phyloP scores from a whole-genome alignment of 1,140 invertebrate genomes.

The Drosophila punjabiensis region DNA sequence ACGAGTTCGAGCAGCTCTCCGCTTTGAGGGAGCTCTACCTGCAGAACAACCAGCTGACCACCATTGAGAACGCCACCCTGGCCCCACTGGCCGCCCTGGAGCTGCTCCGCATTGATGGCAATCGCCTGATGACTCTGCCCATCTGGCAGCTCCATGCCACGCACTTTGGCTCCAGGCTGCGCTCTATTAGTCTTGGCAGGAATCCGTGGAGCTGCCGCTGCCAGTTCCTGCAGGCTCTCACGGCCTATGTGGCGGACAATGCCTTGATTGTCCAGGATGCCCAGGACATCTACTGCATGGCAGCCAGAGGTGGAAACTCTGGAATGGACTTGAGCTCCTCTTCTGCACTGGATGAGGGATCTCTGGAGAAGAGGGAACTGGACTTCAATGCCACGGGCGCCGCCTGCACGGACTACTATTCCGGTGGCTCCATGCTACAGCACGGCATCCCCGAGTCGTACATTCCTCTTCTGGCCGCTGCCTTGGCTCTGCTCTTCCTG shows the following conservation, averaged over 20 bases:
- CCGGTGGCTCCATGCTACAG: slow-evolving; percentile 92
- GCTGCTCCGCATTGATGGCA: slow-evolving; percentile 93
- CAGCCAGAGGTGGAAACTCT: slow-evolving; percentile 88
- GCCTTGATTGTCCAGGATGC: slow-evolving; percentile 92
- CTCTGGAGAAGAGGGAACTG: slow-evolving; percentile 87
- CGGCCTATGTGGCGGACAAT: slow-evolving; percentile 93
- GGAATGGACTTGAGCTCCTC: slow-evolving; percentile 65
- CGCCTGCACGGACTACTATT: slow-evolving; percentile 93
- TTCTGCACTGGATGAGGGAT: not conserved
- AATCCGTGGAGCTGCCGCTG: slow-evolving; percentile 97
- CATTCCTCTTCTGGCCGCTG: slow-evolving; percentile 93
- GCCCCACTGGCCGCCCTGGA: slow-evolving; percentile 91
- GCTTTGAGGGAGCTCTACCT: slow-evolving; percentile 94
- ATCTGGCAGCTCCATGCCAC: slow-evolving; percentile 91
- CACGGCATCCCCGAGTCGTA: slow-evolving; percentile 94
- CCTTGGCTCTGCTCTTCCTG: slow-evolving; percentile 90
- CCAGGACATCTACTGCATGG: slow-evolving; percentile 92
- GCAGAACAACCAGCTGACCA: slow-evolving; percentile 93
- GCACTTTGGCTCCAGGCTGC: slow-evolving; percentile 87
- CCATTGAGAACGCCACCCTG: slow-evolving; percentile 93
- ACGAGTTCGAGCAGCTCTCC: slow-evolving; percentile 94
- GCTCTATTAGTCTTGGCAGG: slow-evolving; percentile 90
- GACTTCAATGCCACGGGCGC: slow-evolving; percentile 91
- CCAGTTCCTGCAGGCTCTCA: slow-evolving; percentile 94
- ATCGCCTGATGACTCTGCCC: slow-evolving; percentile 92